Conservation (phyloP, 2,113 vertebrate species). For the Etheostoma cragini region DNA sequence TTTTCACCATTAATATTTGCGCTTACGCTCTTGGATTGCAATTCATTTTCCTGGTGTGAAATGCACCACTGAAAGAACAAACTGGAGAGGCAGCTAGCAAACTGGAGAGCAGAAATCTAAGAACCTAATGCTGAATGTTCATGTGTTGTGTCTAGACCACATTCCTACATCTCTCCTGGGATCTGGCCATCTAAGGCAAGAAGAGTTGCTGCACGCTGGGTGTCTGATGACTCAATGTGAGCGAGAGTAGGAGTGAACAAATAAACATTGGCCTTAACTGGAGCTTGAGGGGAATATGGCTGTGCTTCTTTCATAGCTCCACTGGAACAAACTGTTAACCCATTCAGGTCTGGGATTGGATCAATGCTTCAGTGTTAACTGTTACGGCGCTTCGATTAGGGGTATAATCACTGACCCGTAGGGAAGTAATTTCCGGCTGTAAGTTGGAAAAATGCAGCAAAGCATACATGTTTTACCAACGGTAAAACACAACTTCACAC, state of each 20-base stretch:
- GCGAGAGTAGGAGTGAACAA: constrained; percentile 72
- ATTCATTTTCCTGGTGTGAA: constrained; percentile 35
- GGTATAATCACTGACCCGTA: constrained; percentile 7
- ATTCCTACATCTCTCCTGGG: constrained; percentile 78
- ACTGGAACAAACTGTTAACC: constrained; percentile 65
- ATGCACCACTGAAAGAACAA: constrained; percentile 39
- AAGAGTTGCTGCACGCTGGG: constrained; percentile 65
- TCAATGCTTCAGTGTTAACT: constrained; percentile 46
- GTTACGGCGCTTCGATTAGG: background rate
- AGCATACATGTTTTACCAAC: background rate
- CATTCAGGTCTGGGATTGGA: constrained; percentile 42
- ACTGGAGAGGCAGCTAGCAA: constrained; percentile 15
- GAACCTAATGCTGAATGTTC: constrained; percentile 47
- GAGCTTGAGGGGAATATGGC: constrained; percentile 62
- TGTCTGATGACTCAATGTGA: constrained; percentile 73
- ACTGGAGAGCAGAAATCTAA: constrained; percentile 11
- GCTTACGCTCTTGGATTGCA: constrained; percentile 3
- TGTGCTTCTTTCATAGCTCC: constrained; percentile 51
- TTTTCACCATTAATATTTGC: constrained; percentile 8
- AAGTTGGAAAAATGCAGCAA: background rate
- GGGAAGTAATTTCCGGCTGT: background rate
- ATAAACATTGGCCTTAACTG: constrained; percentile 80
- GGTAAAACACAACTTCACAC: constrained; percentile 1
- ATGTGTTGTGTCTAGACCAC: constrained; percentile 80
- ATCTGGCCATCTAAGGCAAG: constrained; percentile 82